Percentiles rank a stretch among this genome's conserved stretches.
Conservation (phyloP, 2,888 invertebrate genomes). For the Zeuzera pyrina region DNA sequence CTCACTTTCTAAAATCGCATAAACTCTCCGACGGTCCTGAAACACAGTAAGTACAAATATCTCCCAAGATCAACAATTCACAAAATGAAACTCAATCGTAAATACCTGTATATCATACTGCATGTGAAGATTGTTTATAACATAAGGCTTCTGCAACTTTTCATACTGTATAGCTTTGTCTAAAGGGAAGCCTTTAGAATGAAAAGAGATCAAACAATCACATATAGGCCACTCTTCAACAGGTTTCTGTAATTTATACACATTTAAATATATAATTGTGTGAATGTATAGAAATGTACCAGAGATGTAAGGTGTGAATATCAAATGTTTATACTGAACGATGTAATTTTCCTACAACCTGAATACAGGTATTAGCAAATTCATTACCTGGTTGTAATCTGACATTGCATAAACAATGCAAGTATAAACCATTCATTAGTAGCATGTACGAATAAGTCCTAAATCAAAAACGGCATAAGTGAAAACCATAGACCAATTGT, state of each 20-base stretch:
- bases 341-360: neutral
- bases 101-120: slow-evolving; percentile 96
- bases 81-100: slow-evolving; percentile 5
- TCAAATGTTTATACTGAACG: neutral
- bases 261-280: slow-evolving; percentile 15
- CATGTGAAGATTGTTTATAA: slow-evolving; percentile 98
- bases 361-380: slow-evolving; percentile 1
- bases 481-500: too few relatives aligned
- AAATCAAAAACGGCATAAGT: too few relatives aligned
- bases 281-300: neutral
- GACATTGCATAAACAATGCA: slow-evolving; percentile 29
- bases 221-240: slow-evolving; percentile 99
- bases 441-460: too few relatives aligned
- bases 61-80: too few relatives aligned
- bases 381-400: slow-evolving; percentile 28
- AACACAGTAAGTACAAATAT: slow-evolving; percentile 13
- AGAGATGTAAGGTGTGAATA: neutral
- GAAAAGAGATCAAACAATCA: slow-evolving; percentile 98
- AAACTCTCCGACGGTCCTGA: slow-evolving; percentile 93
- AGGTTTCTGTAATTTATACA: slow-evolving; percentile 87
- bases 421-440: too few relatives aligned
- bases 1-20: slow-evolving; percentile 92
- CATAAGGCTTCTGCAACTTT: slow-evolving; percentile 92
- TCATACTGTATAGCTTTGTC: slow-evolving; percentile 98
- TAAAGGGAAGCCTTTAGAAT: slow-evolving; percentile 98